Evolutionary conservation across 2,888 invertebrate genomes (phyloP).

Genomic region (Agrotis segetum): DNA sequence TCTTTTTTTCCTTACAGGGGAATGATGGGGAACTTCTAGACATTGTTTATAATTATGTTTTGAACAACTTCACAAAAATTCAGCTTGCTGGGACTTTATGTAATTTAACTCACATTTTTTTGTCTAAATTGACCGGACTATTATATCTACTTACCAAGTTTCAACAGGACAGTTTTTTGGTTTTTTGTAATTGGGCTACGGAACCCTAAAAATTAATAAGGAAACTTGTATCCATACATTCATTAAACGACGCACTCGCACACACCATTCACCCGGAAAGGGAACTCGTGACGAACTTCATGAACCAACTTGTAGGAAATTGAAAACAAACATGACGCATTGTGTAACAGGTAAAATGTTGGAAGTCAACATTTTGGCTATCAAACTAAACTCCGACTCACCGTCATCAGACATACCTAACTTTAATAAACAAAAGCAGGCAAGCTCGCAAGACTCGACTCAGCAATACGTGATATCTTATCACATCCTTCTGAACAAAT

Average conservation of each 20-base stretch:
- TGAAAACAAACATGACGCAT: conserved; percentile 37
- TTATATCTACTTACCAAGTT: too few species aligned
- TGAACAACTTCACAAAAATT: too few species aligned
- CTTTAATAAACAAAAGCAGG: too few species aligned
- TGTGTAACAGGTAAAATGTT: not conserved
- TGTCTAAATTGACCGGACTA: too few species aligned
- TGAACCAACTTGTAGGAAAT: conserved; percentile 3
- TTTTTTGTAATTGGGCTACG: too few species aligned
- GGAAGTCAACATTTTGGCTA: not conserved
- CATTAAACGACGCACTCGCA: not conserved
- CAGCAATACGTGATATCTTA: not conserved
- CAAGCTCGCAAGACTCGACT: too few species aligned
- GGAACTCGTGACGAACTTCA: conserved; percentile 6
- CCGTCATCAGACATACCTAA: not conserved
- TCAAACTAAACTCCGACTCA: not conserved
- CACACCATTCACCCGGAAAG: conserved; percentile 22
- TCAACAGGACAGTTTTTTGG: too few species aligned
- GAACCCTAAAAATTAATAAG: not conserved
- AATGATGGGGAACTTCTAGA: too few species aligned
- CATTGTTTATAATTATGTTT: too few species aligned
- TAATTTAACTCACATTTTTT: too few species aligned
- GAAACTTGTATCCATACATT: conserved; percentile 4
- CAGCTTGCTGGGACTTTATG: too few species aligned
- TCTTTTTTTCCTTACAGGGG: too few species aligned
- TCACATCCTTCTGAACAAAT: not conserved